Conservation (phyloP, 1,140 invertebrate species). For the Himalopsyche phryganea region DNA sequence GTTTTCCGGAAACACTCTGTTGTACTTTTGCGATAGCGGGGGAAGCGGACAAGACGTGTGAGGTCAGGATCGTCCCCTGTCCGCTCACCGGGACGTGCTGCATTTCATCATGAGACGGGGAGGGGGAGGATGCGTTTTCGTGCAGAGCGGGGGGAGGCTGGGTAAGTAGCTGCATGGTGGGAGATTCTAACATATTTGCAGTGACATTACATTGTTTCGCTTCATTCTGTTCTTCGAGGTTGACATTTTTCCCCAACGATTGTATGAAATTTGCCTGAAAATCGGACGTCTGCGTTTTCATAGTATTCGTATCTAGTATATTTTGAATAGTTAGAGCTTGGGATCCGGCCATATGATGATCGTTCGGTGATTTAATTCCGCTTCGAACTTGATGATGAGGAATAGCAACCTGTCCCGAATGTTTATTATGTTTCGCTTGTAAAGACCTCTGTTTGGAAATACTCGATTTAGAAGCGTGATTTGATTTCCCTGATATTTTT, state of each 20-base stretch:
- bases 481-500: conserved; percentile 26
- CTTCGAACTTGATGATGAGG: conserved; percentile 31
- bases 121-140: conserved; percentile 38
- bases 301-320: conserved; percentile 14
- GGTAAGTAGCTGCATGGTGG: conserved; percentile 44
- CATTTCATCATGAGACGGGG: conserved; percentile 39
- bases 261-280: conserved; percentile 51
- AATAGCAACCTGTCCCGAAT: conserved; percentile 26
- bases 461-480: conserved; percentile 25
- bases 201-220: conserved; percentile 42
- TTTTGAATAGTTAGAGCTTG: conserved; percentile 28
- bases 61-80: background rate
- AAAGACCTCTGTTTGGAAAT: conserved; percentile 27
- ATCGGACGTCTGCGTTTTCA: conserved; percentile 28
- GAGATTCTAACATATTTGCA: conserved; percentile 40
- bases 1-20: conserved; percentile 38
- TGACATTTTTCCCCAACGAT: conserved; percentile 42
- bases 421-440: conserved; percentile 25
- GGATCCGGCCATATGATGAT: conserved; percentile 28
- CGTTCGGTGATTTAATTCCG: conserved; percentile 32
- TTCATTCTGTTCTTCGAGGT: conserved; percentile 43
- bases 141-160: conserved; percentile 44
- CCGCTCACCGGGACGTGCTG: background rate
- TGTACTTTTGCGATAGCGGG: conserved; percentile 37
- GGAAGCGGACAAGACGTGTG: conserved; percentile 36